Conservation (phyloP, 2,797 vertebrate genomes). For the Takifugu ocellatus region DNA sequence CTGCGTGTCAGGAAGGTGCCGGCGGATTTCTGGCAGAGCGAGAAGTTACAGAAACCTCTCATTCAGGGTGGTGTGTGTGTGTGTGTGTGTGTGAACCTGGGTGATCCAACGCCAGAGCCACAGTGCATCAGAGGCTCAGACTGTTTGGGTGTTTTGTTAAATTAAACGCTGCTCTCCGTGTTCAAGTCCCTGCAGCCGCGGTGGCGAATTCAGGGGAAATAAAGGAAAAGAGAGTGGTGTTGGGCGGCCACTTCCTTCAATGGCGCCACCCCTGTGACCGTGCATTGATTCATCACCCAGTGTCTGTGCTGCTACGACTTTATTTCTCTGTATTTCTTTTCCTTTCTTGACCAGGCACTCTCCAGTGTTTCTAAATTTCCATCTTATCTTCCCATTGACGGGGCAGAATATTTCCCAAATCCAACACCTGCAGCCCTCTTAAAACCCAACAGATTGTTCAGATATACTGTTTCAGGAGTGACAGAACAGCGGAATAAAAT, state of each 20-base stretch:
- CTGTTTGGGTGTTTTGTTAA: slow-evolving; percentile 5
- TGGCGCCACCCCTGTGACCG: neutral
- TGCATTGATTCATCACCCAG: slow-evolving; percentile 9
- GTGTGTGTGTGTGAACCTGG: slow-evolving; percentile 1
- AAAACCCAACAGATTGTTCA: slow-evolving; percentile 34
- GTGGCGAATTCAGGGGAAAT: neutral
- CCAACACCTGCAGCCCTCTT: slow-evolving; percentile 36
- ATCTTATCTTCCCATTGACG: slow-evolving; percentile 40
- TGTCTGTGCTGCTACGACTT: neutral
- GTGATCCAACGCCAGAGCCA: slow-evolving; percentile 29
- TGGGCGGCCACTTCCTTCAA: neutral
- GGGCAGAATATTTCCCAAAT: slow-evolving; percentile 41
- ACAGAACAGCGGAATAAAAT: slow-evolving; percentile 44
- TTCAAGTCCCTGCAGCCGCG: too few species aligned
- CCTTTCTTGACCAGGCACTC: slow-evolving; percentile 22
- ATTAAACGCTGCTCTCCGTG: neutral
- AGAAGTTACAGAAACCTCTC: slow-evolving; percentile 65
- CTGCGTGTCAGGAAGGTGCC: slow-evolving; percentile 61
- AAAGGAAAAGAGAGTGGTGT: neutral
- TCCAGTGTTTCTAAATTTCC: slow-evolving; percentile 31
- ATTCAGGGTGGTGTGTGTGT: slow-evolving; percentile 30
- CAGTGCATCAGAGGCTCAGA: slow-evolving; percentile 5
- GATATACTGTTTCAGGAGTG: slow-evolving; percentile 42
- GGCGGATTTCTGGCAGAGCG: slow-evolving; percentile 48
- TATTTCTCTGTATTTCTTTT: slow-evolving; percentile 20